A percentile compares a stretch with the other conserved stretches of the same genome.
These are phyloP conservation scores for Phenganax stokvisi DNA, from an alignment of 92 coral and sea anemone genomes.

Conservation along the genomic window DNA sequence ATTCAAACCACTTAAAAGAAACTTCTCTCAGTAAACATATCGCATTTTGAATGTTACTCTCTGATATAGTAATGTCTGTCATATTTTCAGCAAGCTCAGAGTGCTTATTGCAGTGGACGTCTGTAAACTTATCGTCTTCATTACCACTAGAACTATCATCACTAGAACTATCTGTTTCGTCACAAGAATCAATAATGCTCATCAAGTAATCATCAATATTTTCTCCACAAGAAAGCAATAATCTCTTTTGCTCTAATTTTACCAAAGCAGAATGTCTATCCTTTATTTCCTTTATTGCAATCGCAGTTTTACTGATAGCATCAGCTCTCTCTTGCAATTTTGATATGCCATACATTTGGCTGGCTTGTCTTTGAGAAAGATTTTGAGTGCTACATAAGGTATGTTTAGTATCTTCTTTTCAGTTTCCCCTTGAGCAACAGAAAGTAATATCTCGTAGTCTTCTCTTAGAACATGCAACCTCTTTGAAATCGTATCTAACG, in stretches of 20 bases:
- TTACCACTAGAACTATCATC: not conserved
- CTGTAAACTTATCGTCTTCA: not conserved
- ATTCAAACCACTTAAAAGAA: conserved; percentile 46
- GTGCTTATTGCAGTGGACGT: not conserved
- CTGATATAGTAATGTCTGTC: not conserved
- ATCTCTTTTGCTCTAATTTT: conserved; percentile 15
- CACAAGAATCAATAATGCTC: conserved; percentile 5
- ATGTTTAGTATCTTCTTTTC: conserved; percentile 43
- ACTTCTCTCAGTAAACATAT: conserved; percentile 12
- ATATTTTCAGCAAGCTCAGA: not conserved
- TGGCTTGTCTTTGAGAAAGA: conserved; percentile 38
- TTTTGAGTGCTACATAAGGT: conserved; percentile 38
- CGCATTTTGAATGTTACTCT: not conserved
- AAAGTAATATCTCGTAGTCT: conserved; percentile 18
- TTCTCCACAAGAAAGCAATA: conserved; percentile 5
- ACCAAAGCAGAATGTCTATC: not conserved
- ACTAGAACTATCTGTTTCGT: not conserved
- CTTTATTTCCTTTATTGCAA: conserved; percentile 19
- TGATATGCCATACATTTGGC: conserved; percentile 45
- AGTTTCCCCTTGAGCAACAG: conserved; percentile 44
- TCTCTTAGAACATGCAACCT: not conserved
- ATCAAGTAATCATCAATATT: conserved; percentile 17
- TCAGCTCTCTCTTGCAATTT: conserved; percentile 37
- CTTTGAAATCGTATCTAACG: not conserved
- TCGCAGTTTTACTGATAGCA: conserved; percentile 33